Conservation (phyloP, 2,888 invertebrate species). For the Perithous albicinctus region DNA sequence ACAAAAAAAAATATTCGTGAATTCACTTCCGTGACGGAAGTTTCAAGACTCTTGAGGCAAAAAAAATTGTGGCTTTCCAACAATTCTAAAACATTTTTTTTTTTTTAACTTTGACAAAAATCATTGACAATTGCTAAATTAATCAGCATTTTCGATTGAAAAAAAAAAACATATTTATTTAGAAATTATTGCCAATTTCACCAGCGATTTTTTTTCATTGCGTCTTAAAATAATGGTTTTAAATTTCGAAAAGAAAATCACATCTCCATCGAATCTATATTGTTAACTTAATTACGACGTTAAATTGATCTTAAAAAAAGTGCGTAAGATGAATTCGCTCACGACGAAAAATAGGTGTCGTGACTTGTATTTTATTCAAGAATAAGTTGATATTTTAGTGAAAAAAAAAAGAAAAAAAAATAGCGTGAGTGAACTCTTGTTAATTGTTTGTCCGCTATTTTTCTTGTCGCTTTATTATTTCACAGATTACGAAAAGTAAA, state of each 20-base stretch:
- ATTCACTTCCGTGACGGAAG: background rate
- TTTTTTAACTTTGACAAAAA: background rate
- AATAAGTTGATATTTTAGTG: background rate
- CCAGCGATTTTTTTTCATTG: too few relatives aligned
- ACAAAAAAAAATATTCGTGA: background rate
- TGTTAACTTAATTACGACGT: background rate
- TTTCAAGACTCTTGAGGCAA: background rate
- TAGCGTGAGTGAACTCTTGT: background rate
- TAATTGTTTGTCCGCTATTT: conserved; percentile 10
- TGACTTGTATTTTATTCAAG: conserved; percentile 15
- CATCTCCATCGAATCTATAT: background rate
- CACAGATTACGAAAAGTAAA: background rate
- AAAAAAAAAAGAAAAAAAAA: background rate
- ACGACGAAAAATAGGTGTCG: conserved; percentile 18
- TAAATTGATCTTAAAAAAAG: too few relatives aligned
- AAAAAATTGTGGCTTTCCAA: background rate
- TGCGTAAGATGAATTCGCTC: background rate
- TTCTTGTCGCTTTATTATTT: conserved; percentile 11
- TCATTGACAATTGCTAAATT: background rate
- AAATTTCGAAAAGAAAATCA: background rate
- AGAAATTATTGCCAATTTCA: too few relatives aligned
- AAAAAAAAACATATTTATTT: background rate
- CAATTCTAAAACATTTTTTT: background rate
- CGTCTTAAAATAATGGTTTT: background rate
- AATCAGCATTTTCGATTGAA: background rate